Base-by-base conservation (phyloP, 2,888 invertebrate species). In the Bedellia somnulentella region DNA sequence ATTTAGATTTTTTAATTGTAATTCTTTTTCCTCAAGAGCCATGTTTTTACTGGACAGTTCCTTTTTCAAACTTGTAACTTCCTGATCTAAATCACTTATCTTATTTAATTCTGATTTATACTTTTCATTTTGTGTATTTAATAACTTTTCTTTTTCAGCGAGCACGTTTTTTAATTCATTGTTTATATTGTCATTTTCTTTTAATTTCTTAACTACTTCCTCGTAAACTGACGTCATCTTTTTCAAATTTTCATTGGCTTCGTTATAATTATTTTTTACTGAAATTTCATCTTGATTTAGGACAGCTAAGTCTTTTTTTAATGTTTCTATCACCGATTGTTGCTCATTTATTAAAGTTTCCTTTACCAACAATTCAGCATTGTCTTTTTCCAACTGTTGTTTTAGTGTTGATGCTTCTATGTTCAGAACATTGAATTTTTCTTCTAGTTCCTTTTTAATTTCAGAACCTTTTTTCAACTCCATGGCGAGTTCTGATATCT, bases 381-480 rank as follows among this genome's bases (percentile, higher is more conserved):
- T 52, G 38, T 76, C 52, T 34, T 42, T 57, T 41, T 76, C 70
- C 42, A 70, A 59, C 44, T 64, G 62, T 42, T 73, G 75, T 47
- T 64, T 67, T 6, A 75, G 42, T 15, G 52, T 45, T 24, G 58
- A 52, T 2, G 50, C 45, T 48, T 75, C 75, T 36, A 63, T 44
- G 24, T 51, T 44, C 15, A 51, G 49, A 32, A 51, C 63, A 44
- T 57, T 68, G n/a, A 78, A 40, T 37, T 67, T 57, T 34, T 75
- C 77, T 49, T 80, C 79, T 22, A 79, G 38, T 24, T 59, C 57
- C 32, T 68, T 61, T 47, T 77, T 80, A 26, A 41, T 54, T 35
- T 75, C 71, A 31, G 56, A 50, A 9, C 47, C 46, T 54, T 63
- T 66, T 38, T 49, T 55, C 2, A 66, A 47, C 43, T 71, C 66